Percentiles rank a stretch among this genome's conserved stretches.
phyloP scores from a whole-genome alignment of 2,797 vertebrate genomes.

The Nothura maculosa region DNA sequence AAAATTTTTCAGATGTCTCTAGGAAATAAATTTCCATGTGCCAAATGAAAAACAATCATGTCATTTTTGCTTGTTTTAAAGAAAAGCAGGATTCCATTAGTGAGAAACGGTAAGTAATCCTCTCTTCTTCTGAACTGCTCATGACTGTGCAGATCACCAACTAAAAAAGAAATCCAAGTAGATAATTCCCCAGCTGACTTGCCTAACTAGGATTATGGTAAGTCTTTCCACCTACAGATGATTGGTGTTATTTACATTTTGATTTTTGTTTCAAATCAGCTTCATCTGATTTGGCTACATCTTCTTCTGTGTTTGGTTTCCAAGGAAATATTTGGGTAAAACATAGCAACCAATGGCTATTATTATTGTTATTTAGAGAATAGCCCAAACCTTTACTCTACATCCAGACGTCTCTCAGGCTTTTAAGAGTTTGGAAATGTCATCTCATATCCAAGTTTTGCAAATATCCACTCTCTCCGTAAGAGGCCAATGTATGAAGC shows the following conservation, averaged over 20 bases:
- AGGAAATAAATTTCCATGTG: background rate
- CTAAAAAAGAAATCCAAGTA: background rate
- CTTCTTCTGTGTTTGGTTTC: slow-evolving; percentile 41
- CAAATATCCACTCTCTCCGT: slow-evolving; percentile 18
- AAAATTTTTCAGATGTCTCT: background rate
- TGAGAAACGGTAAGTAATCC: background rate
- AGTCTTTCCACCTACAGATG: background rate
- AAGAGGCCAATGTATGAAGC: background rate
- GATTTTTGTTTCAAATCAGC: background rate
- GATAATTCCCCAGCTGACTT: background rate
- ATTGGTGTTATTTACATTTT: background rate
- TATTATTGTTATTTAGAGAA: slow-evolving; percentile 44
- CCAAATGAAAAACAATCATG: background rate
- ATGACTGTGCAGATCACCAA: background rate
- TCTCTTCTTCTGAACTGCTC: background rate
- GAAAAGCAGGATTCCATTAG: background rate
- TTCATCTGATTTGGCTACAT: background rate
- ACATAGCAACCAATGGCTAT: slow-evolving; percentile 41
- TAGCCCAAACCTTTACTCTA: slow-evolving; percentile 23
- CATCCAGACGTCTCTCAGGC: slow-evolving; percentile 6
- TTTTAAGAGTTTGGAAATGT: slow-evolving; percentile 34
- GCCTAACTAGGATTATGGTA: background rate
- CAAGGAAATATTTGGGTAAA: slow-evolving; percentile 59
- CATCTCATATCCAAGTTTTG: background rate
- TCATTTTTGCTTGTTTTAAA: background rate